These are phyloP conservation scores for Neoseiulus cucumeris DNA, from an alignment of 1,140 invertebrate genomes.

Conservation along the genomic window DNA sequence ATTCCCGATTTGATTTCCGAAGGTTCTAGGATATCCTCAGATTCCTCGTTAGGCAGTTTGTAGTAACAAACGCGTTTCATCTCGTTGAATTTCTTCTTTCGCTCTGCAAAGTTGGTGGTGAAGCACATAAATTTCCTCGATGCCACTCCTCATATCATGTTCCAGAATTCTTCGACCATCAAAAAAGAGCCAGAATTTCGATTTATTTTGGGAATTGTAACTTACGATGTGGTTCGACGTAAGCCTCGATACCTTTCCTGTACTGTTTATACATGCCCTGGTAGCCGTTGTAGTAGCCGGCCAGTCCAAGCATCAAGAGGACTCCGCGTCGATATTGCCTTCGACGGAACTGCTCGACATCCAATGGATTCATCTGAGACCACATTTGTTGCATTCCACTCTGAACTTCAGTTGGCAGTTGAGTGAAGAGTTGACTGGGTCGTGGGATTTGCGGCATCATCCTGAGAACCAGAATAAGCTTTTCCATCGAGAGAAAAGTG, in stretches of 20 bases:
- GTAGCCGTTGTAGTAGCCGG: neutral
- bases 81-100: neutral
- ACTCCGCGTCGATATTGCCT: neutral
- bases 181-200: too few species aligned
- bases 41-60: neutral
- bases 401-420: neutral
- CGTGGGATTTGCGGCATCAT: neutral
- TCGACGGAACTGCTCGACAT: neutral
- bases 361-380: neutral
- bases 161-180: too few species aligned
- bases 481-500: too few species aligned
- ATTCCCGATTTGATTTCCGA: neutral
- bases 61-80: slow-evolving; percentile 9
- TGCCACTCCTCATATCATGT: too few species aligned
- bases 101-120: slow-evolving; percentile 5
- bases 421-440: neutral
- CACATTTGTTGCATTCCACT: neutral
- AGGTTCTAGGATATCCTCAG: neutral
- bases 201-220: too few species aligned
- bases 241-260: neutral
- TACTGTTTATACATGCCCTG: neutral
- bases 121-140: too few species aligned
- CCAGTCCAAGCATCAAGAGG: neutral
- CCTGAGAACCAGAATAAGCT: too few species aligned
- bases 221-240: slow-evolving; percentile 1